Base-by-base conservation (phyloP, 2,113 vertebrate genomes). In the Syngnathus scovelli region DNA sequence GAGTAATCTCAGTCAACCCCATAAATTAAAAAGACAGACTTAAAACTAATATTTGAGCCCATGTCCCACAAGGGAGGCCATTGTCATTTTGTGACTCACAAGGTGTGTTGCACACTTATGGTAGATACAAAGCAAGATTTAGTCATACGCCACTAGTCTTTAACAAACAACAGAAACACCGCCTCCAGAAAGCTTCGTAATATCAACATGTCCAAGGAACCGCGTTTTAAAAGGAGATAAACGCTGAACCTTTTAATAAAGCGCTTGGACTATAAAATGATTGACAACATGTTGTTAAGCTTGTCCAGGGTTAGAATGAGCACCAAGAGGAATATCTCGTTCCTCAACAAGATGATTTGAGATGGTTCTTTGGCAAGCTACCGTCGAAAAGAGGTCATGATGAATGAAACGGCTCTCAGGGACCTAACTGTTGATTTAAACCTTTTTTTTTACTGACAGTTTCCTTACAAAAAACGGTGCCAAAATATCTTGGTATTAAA, bases 401-500 rank as follows among this genome's bases (percentile, higher is more conserved):
- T 93, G 89, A 92, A 96, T 93, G 92, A 84, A 92, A 83, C 75
- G 83, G 76, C 91, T 92, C 90, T 61, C 38, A 85, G 74, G 89
- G 86, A 92, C 89, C 88, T 66, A 75, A 71, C 78, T 90, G 87
- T 94, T 94, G 94, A 90, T 91, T 93, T 91, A 93, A 90, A 81
- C 86, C 92, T 92, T 91, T 92, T 91, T 92, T 92, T 94, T 93
- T 33, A 33, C 92, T 84, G 89, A 92, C 89, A 89, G 73, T 89
- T 82, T 84, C 88, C 73, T 80, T 92, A 94, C 90, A 92, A 87
- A 91, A 80, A 89, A 87, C 89, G 74, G 86, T 78, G 86, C 89
- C 93, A 91, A 93, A 90, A 92, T 84, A 85, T 91, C 80, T 88
- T 65, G 86, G 92, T 88, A 77, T 90, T 93, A 91, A 94, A 94